Evolutionary conservation across 2,888 invertebrate species (phyloP).

Genomic region (Xestia xanthographa): DNA sequence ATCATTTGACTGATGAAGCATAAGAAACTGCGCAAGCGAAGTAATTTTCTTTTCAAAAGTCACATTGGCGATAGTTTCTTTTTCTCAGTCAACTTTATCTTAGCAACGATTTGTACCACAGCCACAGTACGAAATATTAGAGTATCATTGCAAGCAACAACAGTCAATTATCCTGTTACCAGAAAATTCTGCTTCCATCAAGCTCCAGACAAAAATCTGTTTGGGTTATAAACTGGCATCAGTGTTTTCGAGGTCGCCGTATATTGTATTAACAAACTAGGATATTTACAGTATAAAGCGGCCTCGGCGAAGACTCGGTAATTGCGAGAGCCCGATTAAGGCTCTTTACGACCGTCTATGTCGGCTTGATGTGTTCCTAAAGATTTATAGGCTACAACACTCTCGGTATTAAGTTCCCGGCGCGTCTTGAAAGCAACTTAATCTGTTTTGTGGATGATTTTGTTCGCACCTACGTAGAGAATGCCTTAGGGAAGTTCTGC

Average conservation of each 20-base stretch:
- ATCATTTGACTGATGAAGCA: slow-evolving; percentile 9
- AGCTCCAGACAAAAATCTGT: slow-evolving; percentile 56
- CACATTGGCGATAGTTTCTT: neutral
- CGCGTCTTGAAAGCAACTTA: slow-evolving; percentile 64
- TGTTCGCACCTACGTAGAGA: slow-evolving; percentile 25
- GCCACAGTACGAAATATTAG: neutral
- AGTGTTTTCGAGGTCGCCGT: slow-evolving; percentile 67
- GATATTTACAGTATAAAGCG: slow-evolving; percentile 71
- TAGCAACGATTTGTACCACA: neutral
- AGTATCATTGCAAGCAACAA: neutral
- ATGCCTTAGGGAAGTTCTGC: slow-evolving; percentile 13
- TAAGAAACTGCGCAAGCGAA: neutral
- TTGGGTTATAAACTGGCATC: slow-evolving; percentile 59
- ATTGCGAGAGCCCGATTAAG: slow-evolving; percentile 80
- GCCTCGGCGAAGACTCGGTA: slow-evolving; percentile 73
- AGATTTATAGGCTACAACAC: slow-evolving; percentile 76
- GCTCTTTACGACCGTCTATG: slow-evolving; percentile 76
- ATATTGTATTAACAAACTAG: slow-evolving; percentile 69
- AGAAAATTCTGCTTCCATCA: slow-evolving; percentile 12
- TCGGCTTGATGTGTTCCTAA: slow-evolving; percentile 65
- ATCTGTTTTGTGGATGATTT: slow-evolving; percentile 60
- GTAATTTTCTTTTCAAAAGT: neutral
- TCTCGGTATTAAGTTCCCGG: slow-evolving; percentile 72
- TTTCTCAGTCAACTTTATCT: neutral
- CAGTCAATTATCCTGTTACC: neutral